phyloP scores from a whole-genome alignment of 2,797 vertebrate genomes.

The Mallotus villosus region DNA sequence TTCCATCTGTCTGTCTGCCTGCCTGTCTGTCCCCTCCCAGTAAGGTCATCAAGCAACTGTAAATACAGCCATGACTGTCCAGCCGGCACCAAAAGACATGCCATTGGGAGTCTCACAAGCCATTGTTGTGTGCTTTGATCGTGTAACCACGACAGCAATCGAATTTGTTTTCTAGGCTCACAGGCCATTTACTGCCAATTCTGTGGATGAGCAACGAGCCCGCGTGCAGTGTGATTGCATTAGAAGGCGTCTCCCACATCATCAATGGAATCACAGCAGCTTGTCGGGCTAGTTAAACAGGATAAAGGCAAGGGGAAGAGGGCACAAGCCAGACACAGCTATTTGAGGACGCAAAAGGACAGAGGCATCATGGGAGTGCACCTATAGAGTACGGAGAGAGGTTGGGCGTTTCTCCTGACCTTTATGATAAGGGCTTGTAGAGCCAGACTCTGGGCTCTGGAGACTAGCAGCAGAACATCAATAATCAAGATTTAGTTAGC shows the following conservation, averaged over 20 bases:
- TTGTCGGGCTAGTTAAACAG: slow-evolving; percentile 50
- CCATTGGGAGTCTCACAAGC: background rate
- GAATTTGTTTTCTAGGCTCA: slow-evolving; percentile 50
- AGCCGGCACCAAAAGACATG: background rate
- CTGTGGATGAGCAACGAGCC: slow-evolving; percentile 58
- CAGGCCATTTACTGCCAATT: slow-evolving; percentile 60
- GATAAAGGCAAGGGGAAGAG: slow-evolving; percentile 25
- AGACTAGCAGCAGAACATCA: background rate
- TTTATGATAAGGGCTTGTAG: no score
- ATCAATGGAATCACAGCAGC: slow-evolving; percentile 43
- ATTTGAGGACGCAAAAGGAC: background rate
- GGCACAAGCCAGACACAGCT: slow-evolving; percentile 1
- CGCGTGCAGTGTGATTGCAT: slow-evolving; percentile 55
- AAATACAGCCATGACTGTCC: no score
- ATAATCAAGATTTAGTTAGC: background rate
- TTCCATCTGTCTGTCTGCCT: background rate
- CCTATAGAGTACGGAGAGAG: no score
- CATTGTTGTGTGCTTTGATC: slow-evolving; percentile 56
- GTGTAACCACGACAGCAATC: slow-evolving; percentile 48
- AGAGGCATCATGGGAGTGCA: no score
- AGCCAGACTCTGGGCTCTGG: background rate
- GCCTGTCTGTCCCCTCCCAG: background rate
- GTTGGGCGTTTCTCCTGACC: no score
- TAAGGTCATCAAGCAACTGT: no score
- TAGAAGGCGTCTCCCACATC: slow-evolving; percentile 41